phyloP scores from a whole-genome alignment of 2,113 vertebrate genomes.

The Microtus richardsoni region DNA sequence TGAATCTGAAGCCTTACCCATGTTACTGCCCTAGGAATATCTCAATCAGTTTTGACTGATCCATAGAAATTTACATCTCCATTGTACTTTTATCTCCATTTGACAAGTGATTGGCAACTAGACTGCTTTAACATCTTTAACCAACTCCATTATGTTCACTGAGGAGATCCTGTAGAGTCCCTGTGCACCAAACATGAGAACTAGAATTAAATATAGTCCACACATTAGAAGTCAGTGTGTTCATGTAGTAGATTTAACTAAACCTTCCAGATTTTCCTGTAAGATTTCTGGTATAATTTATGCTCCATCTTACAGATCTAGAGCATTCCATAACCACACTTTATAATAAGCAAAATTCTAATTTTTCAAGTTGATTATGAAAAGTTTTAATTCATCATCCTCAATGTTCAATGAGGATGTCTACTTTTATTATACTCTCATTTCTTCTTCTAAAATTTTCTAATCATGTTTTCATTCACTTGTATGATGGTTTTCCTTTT shows the following conservation, averaged over 20 bases:
- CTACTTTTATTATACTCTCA: not conserved
- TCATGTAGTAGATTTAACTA: not conserved
- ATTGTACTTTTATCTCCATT: slow-evolving; percentile 1
- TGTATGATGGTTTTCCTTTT: not conserved
- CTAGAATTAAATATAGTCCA: not conserved
- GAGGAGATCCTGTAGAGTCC: not conserved
- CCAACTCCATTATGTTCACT: not conserved
- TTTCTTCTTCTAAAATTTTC: slow-evolving; percentile 21
- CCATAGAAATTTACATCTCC: not conserved
- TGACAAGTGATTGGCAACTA: not conserved
- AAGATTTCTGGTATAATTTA: not conserved
- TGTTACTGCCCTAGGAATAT: not conserved
- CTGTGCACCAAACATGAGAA: not conserved
- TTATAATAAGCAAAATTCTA: not conserved
- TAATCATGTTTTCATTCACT: not conserved
- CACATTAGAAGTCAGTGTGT: not conserved
- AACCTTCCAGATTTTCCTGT: not conserved
- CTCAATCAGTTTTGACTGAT: not conserved
- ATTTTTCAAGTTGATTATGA: not conserved
- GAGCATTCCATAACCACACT: not conserved
- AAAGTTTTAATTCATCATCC: not conserved
- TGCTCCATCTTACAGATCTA: not conserved
- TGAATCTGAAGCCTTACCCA: not conserved
- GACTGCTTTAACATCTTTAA: not conserved
- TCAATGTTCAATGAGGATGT: not conserved